Conservation (phyloP, 2,888 invertebrate species). For the Drosophila ustulata region DNA sequence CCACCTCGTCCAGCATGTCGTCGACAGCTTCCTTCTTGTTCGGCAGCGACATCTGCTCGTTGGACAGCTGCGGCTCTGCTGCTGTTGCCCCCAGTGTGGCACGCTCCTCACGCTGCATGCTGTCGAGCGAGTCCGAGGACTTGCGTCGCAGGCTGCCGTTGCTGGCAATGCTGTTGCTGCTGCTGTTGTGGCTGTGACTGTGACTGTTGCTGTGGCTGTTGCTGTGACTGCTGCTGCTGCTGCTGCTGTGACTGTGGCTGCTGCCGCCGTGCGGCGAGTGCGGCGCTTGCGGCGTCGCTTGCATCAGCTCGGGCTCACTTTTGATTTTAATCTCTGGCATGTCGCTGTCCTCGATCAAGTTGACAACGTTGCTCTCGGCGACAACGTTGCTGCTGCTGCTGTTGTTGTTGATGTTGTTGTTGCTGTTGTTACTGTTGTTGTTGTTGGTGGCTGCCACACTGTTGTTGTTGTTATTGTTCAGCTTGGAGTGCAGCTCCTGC, state of each 20-base stretch:
- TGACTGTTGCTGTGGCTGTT: conserved; percentile 52
- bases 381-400: conserved; percentile 56
- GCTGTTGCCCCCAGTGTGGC: conserved; percentile 22
- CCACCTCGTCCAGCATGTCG: conserved; percentile 83
- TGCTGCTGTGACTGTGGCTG: conserved; percentile 70
- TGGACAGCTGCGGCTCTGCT: conserved; percentile 21
- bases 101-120: conserved; percentile 54
- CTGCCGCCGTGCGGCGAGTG: conserved; percentile 82
- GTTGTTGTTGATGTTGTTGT: conserved; percentile 81
- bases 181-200: conserved; percentile 54
- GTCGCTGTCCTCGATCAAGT: conserved; percentile 83
- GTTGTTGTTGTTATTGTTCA: conserved; percentile 59
- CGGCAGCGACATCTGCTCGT: conserved; percentile 56
- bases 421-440: conserved; percentile 75
- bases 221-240: conserved; percentile 49
- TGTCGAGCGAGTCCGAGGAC: conserved; percentile 77
- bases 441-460: conserved; percentile 74
- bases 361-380: conserved; percentile 79
- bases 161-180: conserved; percentile 62
- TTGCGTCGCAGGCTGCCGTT: conserved; percentile 71
- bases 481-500: conserved; percentile 68
- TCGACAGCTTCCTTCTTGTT: conserved; percentile 82
- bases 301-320: conserved; percentile 83
- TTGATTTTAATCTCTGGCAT: conserved; percentile 82
- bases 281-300: conserved; percentile 75